These are phyloP conservation scores for Lepidurus couesii DNA, from an alignment of 1,140 invertebrate genomes.

Conservation along the genomic window DNA sequence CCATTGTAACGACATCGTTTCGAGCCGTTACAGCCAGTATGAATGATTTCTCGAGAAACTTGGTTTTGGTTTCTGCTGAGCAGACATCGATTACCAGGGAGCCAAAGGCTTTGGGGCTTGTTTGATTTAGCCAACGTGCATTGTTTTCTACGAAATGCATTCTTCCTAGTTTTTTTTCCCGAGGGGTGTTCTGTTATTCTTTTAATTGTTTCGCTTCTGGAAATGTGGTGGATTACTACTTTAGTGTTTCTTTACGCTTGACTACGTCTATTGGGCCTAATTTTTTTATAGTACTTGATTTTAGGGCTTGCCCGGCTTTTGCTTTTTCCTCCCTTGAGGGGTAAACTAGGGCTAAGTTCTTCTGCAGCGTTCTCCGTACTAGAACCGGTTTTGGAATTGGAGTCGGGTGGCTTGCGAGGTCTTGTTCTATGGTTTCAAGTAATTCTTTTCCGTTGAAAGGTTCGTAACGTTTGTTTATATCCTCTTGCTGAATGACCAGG, in stretches of 20 bases:
- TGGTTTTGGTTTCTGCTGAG: background rate
- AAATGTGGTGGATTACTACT: background rate
- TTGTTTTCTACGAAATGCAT: background rate
- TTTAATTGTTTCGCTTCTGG: background rate
- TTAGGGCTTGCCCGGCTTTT: background rate
- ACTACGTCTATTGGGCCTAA: background rate
- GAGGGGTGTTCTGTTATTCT: background rate
- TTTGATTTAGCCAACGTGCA: background rate
- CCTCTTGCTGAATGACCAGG: background rate
- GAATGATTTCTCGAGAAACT: background rate
- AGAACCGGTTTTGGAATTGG: background rate
- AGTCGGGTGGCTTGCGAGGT: conserved; percentile 2
- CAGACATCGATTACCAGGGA: background rate
- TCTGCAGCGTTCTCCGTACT: background rate
- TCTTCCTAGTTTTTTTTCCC: background rate
- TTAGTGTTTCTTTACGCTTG: background rate
- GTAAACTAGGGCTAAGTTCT: background rate
- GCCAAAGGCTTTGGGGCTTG: background rate
- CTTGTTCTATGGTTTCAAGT: background rate
- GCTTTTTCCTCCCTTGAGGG: background rate
- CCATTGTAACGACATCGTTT: too few relatives aligned
- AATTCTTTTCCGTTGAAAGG: background rate
- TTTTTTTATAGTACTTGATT: background rate
- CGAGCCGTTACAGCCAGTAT: background rate
- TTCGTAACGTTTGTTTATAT: background rate